A percentile compares a stretch with the other conserved stretches of the same genome.
These are phyloP conservation scores for Odontamblyopus lacepedii DNA, from an alignment of 2,797 vertebrate genomes.

Conservation along the genomic window DNA sequence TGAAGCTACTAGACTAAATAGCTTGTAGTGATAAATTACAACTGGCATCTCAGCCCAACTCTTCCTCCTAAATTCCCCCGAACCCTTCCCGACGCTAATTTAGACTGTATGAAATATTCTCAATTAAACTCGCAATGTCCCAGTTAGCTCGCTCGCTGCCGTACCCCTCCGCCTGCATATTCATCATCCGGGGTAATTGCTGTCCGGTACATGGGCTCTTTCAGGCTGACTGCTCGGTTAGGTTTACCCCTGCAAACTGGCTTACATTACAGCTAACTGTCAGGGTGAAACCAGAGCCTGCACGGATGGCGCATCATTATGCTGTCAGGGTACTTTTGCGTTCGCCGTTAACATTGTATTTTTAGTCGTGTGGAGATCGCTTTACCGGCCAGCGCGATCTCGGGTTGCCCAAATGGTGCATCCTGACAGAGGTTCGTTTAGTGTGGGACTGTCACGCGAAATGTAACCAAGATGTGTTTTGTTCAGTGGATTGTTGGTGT, in stretches of 20 bases:
- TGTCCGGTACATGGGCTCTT: constrained; percentile 25
- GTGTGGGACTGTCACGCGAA: background rate
- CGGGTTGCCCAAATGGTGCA: constrained; percentile 43
- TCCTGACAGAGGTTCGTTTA: constrained; percentile 21
- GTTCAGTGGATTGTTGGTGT: too few relatives aligned
- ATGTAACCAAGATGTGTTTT: background rate
- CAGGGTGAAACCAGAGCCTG: constrained; percentile 46
- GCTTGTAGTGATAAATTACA: constrained; percentile 39
- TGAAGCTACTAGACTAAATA: constrained; percentile 35
- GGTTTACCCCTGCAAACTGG: constrained; percentile 37
- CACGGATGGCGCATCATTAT: constrained; percentile 21
- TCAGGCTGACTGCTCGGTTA: constrained; percentile 28
- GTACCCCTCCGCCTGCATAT: constrained; percentile 32
- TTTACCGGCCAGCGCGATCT: constrained; percentile 44
- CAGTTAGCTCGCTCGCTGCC: background rate
- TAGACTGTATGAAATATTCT: constrained; percentile 32
- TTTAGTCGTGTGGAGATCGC: constrained; percentile 40
- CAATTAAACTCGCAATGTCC: constrained; percentile 41
- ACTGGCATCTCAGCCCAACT: constrained; percentile 19
- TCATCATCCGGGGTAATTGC: constrained; percentile 49
- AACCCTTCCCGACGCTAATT: constrained; percentile 43
- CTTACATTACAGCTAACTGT: constrained; percentile 48
- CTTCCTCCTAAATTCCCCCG: constrained; percentile 35
- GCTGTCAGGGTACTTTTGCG: constrained; percentile 17
- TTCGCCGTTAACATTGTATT: constrained; percentile 38